Percentiles rank a stretch among this genome's conserved stretches.
Evolutionary conservation across 2,113 vertebrate species (phyloP).

Genomic region (Hemichromis elongatus): DNA sequence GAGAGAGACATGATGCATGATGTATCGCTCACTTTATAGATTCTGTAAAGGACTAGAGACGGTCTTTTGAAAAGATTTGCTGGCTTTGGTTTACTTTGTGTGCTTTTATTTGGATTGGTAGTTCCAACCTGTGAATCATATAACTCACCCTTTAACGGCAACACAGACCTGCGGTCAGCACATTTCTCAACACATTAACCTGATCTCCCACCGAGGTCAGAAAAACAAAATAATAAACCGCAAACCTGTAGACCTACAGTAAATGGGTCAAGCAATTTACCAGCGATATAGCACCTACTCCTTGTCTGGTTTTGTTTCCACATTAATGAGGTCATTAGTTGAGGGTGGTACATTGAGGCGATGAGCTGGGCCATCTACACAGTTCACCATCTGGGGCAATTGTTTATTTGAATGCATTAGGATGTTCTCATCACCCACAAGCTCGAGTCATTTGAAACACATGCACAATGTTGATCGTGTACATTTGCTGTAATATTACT

Average conservation of each 20-base stretch:
- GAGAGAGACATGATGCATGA: neutral
- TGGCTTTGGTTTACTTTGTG: neutral
- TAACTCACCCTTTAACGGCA: neutral
- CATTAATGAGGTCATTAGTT: neutral
- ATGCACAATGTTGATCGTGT: neutral
- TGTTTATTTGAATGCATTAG: neutral
- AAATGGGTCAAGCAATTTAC: neutral
- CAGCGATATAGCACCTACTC: neutral
- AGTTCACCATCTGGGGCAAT: neutral
- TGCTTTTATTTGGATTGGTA: neutral
- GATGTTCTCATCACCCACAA: neutral
- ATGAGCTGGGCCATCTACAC: neutral
- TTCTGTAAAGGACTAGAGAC: neutral
- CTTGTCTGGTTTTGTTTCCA: neutral
- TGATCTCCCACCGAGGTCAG: neutral
- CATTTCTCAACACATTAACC: neutral
- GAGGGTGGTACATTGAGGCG: neutral
- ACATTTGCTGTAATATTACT: neutral
- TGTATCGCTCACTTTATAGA: neutral
- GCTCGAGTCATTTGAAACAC: neutral
- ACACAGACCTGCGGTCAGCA: neutral
- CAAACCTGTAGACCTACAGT: neutral
- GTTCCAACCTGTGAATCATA: neutral
- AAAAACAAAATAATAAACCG: neutral
- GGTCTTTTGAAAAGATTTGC: neutral